Base-by-base conservation (phyloP, 2,888 invertebrate genomes). In the Harpalus rufipes region DNA sequence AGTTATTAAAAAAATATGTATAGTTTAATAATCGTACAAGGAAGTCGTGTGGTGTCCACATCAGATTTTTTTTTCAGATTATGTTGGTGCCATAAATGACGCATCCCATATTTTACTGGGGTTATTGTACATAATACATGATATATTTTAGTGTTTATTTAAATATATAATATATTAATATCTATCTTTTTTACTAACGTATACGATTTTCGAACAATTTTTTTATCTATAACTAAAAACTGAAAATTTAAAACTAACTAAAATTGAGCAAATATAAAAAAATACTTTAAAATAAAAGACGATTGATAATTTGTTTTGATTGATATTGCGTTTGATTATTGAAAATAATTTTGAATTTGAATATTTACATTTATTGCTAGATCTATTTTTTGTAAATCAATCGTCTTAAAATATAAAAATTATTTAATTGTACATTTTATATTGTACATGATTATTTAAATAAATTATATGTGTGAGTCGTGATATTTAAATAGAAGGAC, bases 401-500 rank as follows among this genome's bases (percentile, higher is more conserved):
- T 51, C 44, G 44, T 51, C 44, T 51, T 12, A 51, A 51, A 51
- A 51, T 2, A 51, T 72, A 8, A 32, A 51, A 51, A 51, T 12
- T 12, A 51, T 72, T 41, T 84, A 32, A 18, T n/a, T n/a, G 7
- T 56, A 25, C 16, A 83, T 21, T 76, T 82, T 41, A 41, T 78
- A 74, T 12, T 76, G 81, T 41, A 41, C 41, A 74, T 32, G 18
- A 44, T 32, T 32, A 51, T 56, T 39, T 78, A 72, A 81, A 39
- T 76, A 82, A 51, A 83, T 14, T 83, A 14, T 81, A 21, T 21
- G 3, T 21, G 5, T 32, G 32, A 32, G 32, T 32, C 32, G 32
- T 44, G 10, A 83, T 76, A 44, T 80, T 51, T 16, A 81, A 12
- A 83, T 81, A 51, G 16, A 21, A 51, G 16, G 25, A 44, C 51